A percentile compares a stretch with the other conserved stretches of the same genome.
These are phyloP conservation scores for Pterocles orientalis DNA, from an alignment of 2,113 vertebrate genomes.

Conservation along the genomic window DNA sequence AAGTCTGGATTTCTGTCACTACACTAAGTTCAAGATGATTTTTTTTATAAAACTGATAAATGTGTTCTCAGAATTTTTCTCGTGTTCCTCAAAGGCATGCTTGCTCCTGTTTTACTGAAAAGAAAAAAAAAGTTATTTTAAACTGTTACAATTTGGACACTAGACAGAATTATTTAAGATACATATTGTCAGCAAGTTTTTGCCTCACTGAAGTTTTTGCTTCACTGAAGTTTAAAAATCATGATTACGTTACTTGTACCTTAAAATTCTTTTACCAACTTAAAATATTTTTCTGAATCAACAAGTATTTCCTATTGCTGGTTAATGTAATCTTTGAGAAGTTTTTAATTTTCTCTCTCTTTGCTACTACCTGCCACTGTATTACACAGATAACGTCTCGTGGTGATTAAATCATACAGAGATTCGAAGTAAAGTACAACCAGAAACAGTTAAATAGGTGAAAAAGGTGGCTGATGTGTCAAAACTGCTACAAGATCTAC, in stretches of 20 bases:
- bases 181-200: neutral
- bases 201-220: neutral
- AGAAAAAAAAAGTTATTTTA: neutral
- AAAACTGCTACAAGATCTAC: neutral
- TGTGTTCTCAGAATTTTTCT: neutral
- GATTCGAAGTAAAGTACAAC: neutral
- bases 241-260: neutral
- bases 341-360: neutral
- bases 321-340: neutral
- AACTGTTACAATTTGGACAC: neutral
- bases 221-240: neutral
- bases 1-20: neutral
- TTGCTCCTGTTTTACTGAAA: neutral
- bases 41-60: neutral
- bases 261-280: neutral
- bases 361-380: neutral
- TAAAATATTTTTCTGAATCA: neutral
- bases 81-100: neutral
- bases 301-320: neutral
- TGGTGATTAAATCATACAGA: neutral
- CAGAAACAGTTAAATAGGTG: neutral
- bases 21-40: neutral
- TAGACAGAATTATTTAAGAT: neutral
- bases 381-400: neutral
- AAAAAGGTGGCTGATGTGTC: neutral